Evolutionary conservation across 2,888 invertebrate species (phyloP), one percentile per base, ranked within the genome.

Genomic region (Sphaeridia pumilis): DNA sequence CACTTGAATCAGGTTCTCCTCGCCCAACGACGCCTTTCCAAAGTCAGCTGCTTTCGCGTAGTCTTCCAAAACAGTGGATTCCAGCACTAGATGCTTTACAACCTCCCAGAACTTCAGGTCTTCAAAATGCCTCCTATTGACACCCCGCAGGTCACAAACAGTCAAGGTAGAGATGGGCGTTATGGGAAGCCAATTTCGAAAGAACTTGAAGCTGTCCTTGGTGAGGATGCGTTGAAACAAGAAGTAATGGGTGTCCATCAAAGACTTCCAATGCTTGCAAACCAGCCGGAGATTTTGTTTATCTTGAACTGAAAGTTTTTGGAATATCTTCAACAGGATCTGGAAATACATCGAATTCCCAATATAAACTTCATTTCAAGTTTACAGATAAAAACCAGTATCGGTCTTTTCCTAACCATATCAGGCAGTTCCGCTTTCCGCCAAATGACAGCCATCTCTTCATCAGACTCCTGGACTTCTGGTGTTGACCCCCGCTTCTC

Each of bases 1-100:
- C 4, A 49, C 20, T 42, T 42, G 31, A 7, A 49, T 20, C 3
- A 49, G 14, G 31, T 49, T 49, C 12, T 31, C 27, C 31, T 49
- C 49, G 10, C 49, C 49, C n/a, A 49, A 10, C 2, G 49, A 42
- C 2, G 49, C 31, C 2, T 28, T 38, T 21, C 28, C 7, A 28
- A 42, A 41, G 17, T 24, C n/a, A 4, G 10, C 28, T 27, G 10
- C 1, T 21, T 28, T 26, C 3, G n/a, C 31, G 21, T 46, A 46
- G 21, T 46, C 34, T 5, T 20, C 35, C 2, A 22, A 21, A 10
- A 31, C 22, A 4, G 12, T 17, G 20, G 49, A 49, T 28, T 49
- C 49, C 4, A 49, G 27, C 20, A 31, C 22, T 2, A 49, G 28
- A 7, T 49, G n/a, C 31, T 49, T 42, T 21, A 49, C 31, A 17